Percentiles rank a stretch among this genome's conserved stretches.
Conservation (phyloP, 2,113 vertebrate genomes). For the Hydrochoerus hydrochaeris region DNA sequence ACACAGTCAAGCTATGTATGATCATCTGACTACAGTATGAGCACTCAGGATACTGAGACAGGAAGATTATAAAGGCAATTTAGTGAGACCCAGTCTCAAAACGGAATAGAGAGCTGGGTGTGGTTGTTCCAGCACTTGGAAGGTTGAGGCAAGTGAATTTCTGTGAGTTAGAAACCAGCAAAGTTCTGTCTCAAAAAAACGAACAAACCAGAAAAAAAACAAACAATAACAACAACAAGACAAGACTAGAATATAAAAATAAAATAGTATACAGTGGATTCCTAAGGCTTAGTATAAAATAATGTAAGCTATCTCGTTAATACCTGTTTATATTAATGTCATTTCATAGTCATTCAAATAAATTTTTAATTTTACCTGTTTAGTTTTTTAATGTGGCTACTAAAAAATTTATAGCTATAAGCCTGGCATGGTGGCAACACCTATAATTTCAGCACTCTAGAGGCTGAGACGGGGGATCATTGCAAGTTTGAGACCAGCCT, state of each 20-base stretch:
- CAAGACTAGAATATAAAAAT: not conserved
- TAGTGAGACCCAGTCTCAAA: not conserved
- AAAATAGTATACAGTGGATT: not conserved
- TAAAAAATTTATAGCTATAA: not conserved
- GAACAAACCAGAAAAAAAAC: not conserved
- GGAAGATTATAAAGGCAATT: not conserved
- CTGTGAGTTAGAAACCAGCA: not conserved
- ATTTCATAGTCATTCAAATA: not conserved
- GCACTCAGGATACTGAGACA: not conserved
- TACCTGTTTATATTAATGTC: not conserved
- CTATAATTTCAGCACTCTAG: no score
- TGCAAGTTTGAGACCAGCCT: no score
- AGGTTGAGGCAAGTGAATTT: not conserved
- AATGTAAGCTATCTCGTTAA: not conserved
- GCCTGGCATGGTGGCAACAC: no score
- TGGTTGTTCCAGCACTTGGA: not conserved
- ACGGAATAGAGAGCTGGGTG: not conserved
- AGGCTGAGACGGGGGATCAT: no score
- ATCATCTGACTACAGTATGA: not conserved
- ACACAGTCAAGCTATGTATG: not conserved
- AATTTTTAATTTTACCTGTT: not conserved
- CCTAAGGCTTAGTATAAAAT: not conserved
- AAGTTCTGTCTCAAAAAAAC: not conserved
- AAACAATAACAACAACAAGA: not conserved
- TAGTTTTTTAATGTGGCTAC: not conserved